Percentiles rank a stretch among this genome's conserved stretches.
phyloP scores from a whole-genome alignment of 1,140 invertebrate species.

The Diploscapter pachys region DNA sequence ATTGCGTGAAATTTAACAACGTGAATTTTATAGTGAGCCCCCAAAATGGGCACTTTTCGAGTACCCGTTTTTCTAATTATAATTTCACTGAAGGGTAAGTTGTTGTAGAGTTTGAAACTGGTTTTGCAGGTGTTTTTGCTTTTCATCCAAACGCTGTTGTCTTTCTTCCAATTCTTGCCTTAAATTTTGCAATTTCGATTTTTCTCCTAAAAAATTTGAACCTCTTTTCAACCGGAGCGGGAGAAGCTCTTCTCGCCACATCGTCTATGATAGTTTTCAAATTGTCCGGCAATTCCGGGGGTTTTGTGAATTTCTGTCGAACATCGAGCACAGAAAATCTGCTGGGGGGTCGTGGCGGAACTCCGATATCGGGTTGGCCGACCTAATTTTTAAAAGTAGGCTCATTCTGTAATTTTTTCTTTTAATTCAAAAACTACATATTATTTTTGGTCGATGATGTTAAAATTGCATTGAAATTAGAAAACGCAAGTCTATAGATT shows the following conservation, averaged over 20 bases:
- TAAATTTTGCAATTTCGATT: background rate
- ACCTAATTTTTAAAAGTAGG: slow-evolving; percentile 16
- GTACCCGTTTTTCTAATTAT: background rate
- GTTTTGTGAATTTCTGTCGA: slow-evolving; percentile 37
- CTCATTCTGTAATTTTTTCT: slow-evolving; percentile 11
- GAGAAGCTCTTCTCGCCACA: slow-evolving; percentile 21
- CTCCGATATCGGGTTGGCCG: slow-evolving; percentile 5
- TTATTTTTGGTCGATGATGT: no score
- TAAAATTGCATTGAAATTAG: no score
- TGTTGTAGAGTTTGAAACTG: slow-evolving; percentile 32
- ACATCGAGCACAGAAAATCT: slow-evolving; percentile 33
- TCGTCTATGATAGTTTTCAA: slow-evolving; percentile 26
- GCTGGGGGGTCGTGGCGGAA: slow-evolving; percentile 27
- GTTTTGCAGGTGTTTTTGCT: slow-evolving; percentile 34
- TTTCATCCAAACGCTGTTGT: slow-evolving; percentile 38
- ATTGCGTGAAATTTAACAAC: no score
- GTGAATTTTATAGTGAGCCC: no score
- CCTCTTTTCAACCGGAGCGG: slow-evolving; percentile 31
- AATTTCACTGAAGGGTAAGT: slow-evolving; percentile 4
- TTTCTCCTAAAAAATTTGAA: background rate
- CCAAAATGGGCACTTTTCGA: no score
- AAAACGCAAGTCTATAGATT: no score
- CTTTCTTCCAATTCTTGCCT: slow-evolving; percentile 34
- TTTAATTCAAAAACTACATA: background rate
- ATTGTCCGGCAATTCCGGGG: slow-evolving; percentile 26